These are phyloP conservation scores for Ypsolopha sequella DNA, from an alignment of 2,888 invertebrate species.

Conservation along the genomic window DNA sequence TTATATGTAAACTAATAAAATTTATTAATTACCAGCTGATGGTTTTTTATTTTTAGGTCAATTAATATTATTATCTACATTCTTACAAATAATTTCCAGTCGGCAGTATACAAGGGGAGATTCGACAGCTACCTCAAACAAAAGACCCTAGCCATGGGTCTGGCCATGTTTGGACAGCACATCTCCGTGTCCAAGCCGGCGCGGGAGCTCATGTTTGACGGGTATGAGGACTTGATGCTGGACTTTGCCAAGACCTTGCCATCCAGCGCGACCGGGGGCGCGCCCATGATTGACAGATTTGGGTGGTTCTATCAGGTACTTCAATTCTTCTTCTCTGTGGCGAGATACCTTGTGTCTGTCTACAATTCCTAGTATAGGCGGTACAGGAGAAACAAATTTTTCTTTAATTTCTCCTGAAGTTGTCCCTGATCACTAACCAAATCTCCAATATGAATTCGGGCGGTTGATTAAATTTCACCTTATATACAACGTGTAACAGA, in stretches of 20 bases:
- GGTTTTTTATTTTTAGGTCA: no score
- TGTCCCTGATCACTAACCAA: no score
- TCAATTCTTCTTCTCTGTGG: conserved; percentile 61
- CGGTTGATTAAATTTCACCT: no score
- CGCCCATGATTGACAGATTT: conserved; percentile 80
- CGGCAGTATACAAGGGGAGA: conserved; percentile 70
- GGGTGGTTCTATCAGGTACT: conserved; percentile 83
- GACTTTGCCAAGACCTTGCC: conserved; percentile 74
- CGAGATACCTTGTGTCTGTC: no score
- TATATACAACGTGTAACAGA: no score
- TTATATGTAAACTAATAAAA: no score
- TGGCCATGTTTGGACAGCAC: conserved; percentile 67
- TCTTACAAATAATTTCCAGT: conserved; percentile 42
- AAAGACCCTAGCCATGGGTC: conserved; percentile 70
- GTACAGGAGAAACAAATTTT: no score
- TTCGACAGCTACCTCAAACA: conserved; percentile 71
- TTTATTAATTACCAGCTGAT: no score
- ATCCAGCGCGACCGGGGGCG: conserved; percentile 62
- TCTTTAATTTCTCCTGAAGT: no score
- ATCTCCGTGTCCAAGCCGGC: conserved; percentile 74
- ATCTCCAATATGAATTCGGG: no score
- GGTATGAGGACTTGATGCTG: conserved; percentile 82
- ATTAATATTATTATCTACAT: no score
- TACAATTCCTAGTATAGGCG: no score
- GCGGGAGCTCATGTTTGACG: conserved; percentile 81